A percentile compares a stretch with the other conserved stretches of the same genome.
Conservation (phyloP, 2,888 invertebrate genomes). For the Tuta absoluta region DNA sequence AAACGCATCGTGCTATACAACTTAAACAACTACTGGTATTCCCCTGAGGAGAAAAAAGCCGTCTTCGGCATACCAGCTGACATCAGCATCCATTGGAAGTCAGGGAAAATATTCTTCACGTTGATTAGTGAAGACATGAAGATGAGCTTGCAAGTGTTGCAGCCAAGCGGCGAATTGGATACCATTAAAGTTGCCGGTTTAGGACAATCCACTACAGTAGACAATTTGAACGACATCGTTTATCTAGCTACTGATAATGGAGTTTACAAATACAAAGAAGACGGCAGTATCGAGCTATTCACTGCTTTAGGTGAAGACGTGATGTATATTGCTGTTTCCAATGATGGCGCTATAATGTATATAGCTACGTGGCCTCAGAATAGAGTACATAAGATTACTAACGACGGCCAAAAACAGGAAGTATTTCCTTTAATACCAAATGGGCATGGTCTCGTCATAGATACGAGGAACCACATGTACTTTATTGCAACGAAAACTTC, state of each 20-base stretch:
- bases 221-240: constrained; percentile 73
- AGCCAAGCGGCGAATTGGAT: constrained; percentile 58
- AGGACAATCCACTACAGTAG: constrained; percentile 70
- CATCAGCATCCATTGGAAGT: constrained; percentile 70
- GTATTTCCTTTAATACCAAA: constrained; percentile 63
- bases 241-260: constrained; percentile 76
- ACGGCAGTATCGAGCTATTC: constrained; percentile 58
- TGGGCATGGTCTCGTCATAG: constrained; percentile 69
- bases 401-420: constrained; percentile 62
- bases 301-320: constrained; percentile 71
- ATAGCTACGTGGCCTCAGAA: constrained; percentile 76
- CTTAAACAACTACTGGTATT: constrained; percentile 63
- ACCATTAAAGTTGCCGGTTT: constrained; percentile 65
- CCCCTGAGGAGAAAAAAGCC: constrained; percentile 50
- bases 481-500: constrained; percentile 70
- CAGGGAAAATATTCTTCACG: constrained; percentile 66
- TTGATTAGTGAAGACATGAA: constrained; percentile 70
- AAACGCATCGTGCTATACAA: constrained; percentile 44
- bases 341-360: constrained; percentile 62
- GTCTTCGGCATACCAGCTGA: constrained; percentile 70
- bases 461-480: constrained; percentile 67
- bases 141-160: constrained; percentile 63
- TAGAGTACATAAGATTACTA: constrained; percentile 64
- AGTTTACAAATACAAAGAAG: constrained; percentile 70
- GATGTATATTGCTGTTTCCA: constrained; percentile 67